A percentile compares a stretch with the other conserved stretches of the same genome.
phyloP scores from a whole-genome alignment of 92 coral and sea anemone species.

The Zoanthus solanderi region DNA sequence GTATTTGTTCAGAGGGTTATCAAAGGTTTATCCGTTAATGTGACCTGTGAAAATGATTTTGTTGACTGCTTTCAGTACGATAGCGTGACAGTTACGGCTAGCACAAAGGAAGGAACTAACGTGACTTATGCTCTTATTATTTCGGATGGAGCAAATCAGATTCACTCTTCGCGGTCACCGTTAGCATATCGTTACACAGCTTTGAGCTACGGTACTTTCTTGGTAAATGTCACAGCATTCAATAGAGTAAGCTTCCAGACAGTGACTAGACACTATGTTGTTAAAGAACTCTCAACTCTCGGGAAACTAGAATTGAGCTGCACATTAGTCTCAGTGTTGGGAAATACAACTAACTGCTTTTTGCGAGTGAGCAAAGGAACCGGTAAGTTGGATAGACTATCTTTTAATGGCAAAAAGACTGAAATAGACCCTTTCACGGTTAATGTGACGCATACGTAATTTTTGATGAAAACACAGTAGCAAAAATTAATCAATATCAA shows the following conservation, averaged over 20 bases:
- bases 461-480: no score
- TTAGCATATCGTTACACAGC: slow-evolving; percentile 5
- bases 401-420: no score
- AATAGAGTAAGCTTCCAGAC: slow-evolving; percentile 21
- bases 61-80: slow-evolving; percentile 25
- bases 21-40: neutral
- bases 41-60: neutral
- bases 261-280: neutral
- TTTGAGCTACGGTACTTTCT: neutral
- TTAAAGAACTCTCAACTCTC: neutral
- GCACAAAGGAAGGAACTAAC: neutral
- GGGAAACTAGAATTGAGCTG: slow-evolving; percentile 4
- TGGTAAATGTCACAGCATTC: slow-evolving; percentile 11
- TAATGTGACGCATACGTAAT: no score
- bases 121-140: neutral
- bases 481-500: no score
- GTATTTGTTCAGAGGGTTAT: neutral
- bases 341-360: neutral
- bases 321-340: neutral
- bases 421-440: no score
- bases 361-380: slow-evolving; percentile 19
- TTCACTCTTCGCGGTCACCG: neutral
- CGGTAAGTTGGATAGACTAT: neutral
- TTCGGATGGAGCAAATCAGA: neutral
- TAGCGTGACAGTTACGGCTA: slow-evolving; percentile 25